These are phyloP conservation scores for Leptopilina boulardi DNA, from an alignment of 1,140 invertebrate genomes.

Conservation along the genomic window DNA sequence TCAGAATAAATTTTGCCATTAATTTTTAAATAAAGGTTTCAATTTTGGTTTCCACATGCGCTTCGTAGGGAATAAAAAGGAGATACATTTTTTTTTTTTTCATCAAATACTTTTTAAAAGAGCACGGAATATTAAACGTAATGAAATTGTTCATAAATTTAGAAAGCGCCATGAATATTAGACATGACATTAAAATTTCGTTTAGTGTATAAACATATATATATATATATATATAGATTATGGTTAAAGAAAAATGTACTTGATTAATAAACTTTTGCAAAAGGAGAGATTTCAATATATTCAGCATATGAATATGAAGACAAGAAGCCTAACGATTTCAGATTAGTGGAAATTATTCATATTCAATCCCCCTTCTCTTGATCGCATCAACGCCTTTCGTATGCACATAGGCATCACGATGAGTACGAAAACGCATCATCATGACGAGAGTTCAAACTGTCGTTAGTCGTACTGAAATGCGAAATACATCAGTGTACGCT, in stretches of 20 bases:
- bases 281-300: slow-evolving; percentile 7
- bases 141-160: neutral
- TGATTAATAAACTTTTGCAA: slow-evolving; percentile 2
- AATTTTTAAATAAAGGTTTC: too few species aligned
- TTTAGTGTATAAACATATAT: neutral
- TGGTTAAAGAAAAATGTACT: neutral
- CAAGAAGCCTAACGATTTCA: slow-evolving; percentile 10
- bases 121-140: neutral
- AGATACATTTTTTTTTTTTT: too few species aligned
- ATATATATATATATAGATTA: too few species aligned
- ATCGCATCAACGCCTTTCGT: too few species aligned
- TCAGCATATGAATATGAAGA: neutral
- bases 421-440: neutral
- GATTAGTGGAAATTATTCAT: slow-evolving; percentile 28
- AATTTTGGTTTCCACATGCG: too few species aligned
- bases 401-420: neutral
- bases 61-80: too few species aligned
- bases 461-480: slow-evolving; percentile 25
- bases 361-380: neutral
- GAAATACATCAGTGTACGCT: neutral
- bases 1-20: too few species aligned
- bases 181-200: neutral
- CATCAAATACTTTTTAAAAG: neutral
- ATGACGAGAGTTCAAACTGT: slow-evolving; percentile 16
- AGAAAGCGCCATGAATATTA: neutral